Conservation (phyloP, 2,797 vertebrate species). For the Pteronotus mesoamericanus region DNA sequence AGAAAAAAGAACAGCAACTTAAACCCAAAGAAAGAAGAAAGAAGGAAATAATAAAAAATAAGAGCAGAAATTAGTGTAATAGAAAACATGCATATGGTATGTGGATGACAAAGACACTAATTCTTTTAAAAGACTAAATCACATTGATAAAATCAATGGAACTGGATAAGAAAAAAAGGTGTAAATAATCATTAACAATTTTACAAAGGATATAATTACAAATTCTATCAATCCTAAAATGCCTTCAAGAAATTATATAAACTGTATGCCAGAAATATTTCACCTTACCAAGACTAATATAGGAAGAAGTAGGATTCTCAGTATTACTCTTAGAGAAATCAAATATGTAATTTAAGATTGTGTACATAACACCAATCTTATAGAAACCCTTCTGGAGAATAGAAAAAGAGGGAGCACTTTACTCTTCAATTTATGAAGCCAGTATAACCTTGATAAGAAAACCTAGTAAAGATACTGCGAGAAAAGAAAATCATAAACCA, state of each 20-base stretch:
- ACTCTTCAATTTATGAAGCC: neutral
- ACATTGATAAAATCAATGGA: neutral
- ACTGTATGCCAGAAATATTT: neutral
- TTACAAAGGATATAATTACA: neutral
- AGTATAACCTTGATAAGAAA: neutral
- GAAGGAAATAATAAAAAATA: neutral
- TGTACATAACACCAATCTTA: neutral
- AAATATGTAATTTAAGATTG: neutral
- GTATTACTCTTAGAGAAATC: neutral
- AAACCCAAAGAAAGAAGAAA: neutral
- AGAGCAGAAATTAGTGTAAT: neutral
- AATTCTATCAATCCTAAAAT: neutral
- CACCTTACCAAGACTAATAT: neutral
- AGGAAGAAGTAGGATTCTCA: constrained; percentile 11
- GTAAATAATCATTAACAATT: neutral
- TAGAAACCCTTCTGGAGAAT: neutral
- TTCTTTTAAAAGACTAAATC: neutral
- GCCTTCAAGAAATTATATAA: neutral
- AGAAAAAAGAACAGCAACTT: neutral
- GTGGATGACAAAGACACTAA: neutral
- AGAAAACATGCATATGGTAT: neutral
- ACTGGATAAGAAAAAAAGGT: neutral
- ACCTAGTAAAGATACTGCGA: neutral
- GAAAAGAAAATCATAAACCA: neutral
- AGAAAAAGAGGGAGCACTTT: neutral